These are phyloP conservation scores for Allophyes oxyacanthae DNA, from an alignment of 2,888 invertebrate genomes.

Conservation along the genomic window DNA sequence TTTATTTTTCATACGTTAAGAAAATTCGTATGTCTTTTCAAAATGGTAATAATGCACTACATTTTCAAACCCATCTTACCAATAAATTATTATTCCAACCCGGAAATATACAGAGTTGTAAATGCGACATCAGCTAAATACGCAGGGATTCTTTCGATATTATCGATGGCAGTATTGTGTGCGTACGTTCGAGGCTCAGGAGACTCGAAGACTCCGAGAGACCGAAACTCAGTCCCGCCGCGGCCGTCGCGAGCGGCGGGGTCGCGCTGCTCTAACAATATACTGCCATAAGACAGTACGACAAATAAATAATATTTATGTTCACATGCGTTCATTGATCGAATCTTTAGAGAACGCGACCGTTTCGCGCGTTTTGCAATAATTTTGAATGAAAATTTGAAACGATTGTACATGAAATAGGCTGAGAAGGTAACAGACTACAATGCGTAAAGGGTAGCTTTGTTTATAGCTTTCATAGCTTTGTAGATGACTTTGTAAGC, in stretches of 20 bases:
- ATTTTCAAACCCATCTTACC: not conserved
- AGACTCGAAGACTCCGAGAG: constrained; percentile 10
- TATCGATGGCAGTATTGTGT: constrained; percentile 17
- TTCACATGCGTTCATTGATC: too few species aligned
- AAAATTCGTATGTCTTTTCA: not conserved
- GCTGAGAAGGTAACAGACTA: constrained; percentile 17
- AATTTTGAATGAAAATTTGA: not conserved
- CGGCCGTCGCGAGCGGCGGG: constrained; percentile 85
- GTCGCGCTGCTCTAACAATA: constrained; percentile 48
- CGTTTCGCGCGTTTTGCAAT: constrained; percentile 10
- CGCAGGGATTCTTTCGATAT: constrained; percentile 17
- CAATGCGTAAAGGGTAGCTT: constrained; percentile 2
- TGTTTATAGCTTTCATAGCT: constrained; percentile 16
- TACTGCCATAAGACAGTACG: constrained; percentile 12
- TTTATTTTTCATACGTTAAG: not conserved
- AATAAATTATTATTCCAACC: not conserved
- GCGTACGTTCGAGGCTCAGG: constrained; percentile 5
- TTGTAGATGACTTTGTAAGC: constrained; percentile 7
- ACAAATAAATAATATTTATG: not conserved
- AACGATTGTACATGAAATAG: constrained; percentile 2
- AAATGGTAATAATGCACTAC: not conserved
- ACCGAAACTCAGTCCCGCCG: constrained; percentile 78
- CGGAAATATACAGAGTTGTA: constrained; percentile 8
- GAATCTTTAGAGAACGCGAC: constrained; percentile 13
- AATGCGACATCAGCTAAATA: constrained; percentile 1